Percentiles rank a stretch among this genome's conserved stretches.
phyloP scores from a whole-genome alignment of 2,888 invertebrate species.

The Phaonia tiefii region DNA sequence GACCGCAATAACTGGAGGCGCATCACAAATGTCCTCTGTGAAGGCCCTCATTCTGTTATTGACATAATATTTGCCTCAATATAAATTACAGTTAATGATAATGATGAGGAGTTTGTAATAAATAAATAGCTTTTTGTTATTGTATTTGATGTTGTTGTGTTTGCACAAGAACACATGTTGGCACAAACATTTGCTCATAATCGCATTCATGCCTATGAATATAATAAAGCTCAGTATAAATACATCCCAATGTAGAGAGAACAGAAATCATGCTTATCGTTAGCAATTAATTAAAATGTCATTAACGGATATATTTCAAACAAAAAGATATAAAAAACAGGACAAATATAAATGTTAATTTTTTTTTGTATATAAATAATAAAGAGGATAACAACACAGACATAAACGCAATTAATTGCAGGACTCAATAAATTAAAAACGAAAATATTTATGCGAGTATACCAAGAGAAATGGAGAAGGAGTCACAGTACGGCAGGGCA shows the following conservation, averaged over 20 bases:
- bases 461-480: background rate
- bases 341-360: background rate
- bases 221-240: background rate
- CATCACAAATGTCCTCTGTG: too few relatives aligned
- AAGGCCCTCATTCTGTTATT: slow-evolving; percentile 8
- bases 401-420: slow-evolving; percentile 22
- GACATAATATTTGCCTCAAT: background rate
- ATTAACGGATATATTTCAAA: slow-evolving; percentile 45
- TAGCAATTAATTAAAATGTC: slow-evolving; percentile 63
- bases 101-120: slow-evolving; percentile 8
- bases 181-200: too few relatives aligned
- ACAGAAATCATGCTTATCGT: slow-evolving; percentile 40
- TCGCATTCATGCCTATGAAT: background rate
- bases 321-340: slow-evolving; percentile 1
- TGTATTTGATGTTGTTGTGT: too few relatives aligned
- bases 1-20: too few relatives aligned
- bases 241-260: slow-evolving; percentile 1
- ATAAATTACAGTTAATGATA: slow-evolving; percentile 28
- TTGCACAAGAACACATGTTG: too few relatives aligned
- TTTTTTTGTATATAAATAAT: background rate
- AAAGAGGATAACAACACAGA: slow-evolving; percentile 11
- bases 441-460: background rate
- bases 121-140: slow-evolving; percentile 38
- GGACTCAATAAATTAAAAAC: too few relatives aligned
- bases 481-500: slow-evolving; percentile 1